Evolutionary conservation across 64 coral and sea anemone species (phyloP).

Genomic region (Cladopsammia gracilis): DNA sequence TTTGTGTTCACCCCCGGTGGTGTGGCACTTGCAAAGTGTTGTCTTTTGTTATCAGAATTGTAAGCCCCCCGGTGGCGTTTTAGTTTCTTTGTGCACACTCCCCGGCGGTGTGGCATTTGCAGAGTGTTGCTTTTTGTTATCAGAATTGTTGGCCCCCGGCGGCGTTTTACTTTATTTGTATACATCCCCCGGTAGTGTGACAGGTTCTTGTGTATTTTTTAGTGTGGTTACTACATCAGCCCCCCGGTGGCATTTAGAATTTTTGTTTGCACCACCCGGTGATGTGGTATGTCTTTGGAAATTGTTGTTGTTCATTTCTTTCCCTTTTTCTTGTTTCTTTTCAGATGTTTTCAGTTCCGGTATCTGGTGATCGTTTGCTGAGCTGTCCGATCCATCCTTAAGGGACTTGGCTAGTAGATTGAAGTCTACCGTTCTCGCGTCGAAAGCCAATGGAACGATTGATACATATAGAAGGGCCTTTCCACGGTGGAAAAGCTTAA

Average conservation of each 20-base stretch:
- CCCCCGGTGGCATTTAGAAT: neutral
- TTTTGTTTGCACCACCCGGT: neutral
- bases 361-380: neutral
- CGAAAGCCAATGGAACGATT: constrained; percentile 1
- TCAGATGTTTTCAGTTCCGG: neutral
- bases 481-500: neutral
- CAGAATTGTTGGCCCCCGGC: too few relatives aligned
- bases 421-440: constrained; percentile 14
- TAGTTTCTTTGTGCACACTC: too few relatives aligned
- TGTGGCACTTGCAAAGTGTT: neutral
- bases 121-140: too few relatives aligned
- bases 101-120: too few relatives aligned
- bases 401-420: neutral
- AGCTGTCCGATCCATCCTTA: neutral
- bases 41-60: too few relatives aligned
- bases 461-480: neutral
- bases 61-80: too few relatives aligned
- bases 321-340: neutral
- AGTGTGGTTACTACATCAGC: neutral
- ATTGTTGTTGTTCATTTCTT: neutral
- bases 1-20: neutral
- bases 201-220: neutral
- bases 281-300: too few relatives aligned
- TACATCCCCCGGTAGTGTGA: neutral
- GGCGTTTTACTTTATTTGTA: neutral